Base-by-base conservation (phyloP, 2,888 invertebrate genomes). In the Dryadula phaetusa region DNA sequence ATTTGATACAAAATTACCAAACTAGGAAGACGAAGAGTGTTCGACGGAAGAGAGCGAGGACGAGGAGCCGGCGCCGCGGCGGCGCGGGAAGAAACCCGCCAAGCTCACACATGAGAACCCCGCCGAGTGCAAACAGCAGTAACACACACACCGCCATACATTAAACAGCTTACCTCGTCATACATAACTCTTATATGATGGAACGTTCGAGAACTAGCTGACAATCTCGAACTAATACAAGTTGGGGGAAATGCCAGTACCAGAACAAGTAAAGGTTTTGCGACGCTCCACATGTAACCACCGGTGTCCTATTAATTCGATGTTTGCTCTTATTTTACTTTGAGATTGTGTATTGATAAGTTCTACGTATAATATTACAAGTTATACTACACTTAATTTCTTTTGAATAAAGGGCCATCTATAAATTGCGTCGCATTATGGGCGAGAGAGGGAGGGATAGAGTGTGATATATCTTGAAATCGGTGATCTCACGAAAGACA, bases 81-180 rank as follows among this genome's bases (percentile, higher is more conserved):
- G 88, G 82, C 91, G 88, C 77, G 82, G 75, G 81, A 91, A 84
- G 86, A 86, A 86, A 69, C 74, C 79, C 40, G 72, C 67, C 74
- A 88, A 74, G 82, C 65, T 62, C 69, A 73, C 70, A 64, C 72
- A 64, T 46, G 81, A 87, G 44, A 91, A 90, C 81, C 94, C 95
- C 67, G 94, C 94, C 72, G 96, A 96, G 77, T 96, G 96, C 93
- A 95, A 95, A 85, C 95, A 95, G 79, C 96, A 96, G 92, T 96
- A 95, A 92, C 64, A 32, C 34, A 56, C 37, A 20, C 22, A 18
- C 8, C 8, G n/a, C n/a, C n/a, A n/a, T n/a, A n/a, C n/a, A n/a
- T n/a, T n/a, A n/a, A n/a, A n/a, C n/a, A 12, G 1, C 37, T 22
- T 22, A 47, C 14, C 8, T 22, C 5, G 22, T 14, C 25, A 47